phyloP scores from a whole-genome alignment of 1,140 invertebrate genomes.

The Lerema accius region DNA sequence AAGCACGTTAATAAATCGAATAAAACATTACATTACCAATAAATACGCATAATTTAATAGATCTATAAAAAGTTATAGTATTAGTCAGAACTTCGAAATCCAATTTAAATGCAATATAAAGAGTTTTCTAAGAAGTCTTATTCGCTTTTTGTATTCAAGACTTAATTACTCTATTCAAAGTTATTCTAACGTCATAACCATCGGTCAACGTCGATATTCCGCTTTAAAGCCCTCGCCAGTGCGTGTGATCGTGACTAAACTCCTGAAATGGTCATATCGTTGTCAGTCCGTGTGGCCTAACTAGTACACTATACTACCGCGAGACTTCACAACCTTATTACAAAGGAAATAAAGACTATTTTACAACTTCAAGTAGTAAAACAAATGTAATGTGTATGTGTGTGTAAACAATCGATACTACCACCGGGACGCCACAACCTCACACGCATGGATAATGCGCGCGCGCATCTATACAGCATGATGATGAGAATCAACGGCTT shows the following conservation, averaged over 20 bases:
- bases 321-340: slow-evolving; percentile 34
- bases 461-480: slow-evolving; percentile 63
- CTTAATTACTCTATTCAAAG: slow-evolving; percentile 78
- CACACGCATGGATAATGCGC: slow-evolving; percentile 72
- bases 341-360: slow-evolving; percentile 47
- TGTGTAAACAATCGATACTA: slow-evolving; percentile 74
- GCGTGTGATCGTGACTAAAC: slow-evolving; percentile 72
- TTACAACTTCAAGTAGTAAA: slow-evolving; percentile 39
- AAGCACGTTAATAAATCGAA: background rate
- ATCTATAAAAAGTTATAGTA: too few relatives aligned
- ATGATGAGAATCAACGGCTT: slow-evolving; percentile 61
- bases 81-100: too few relatives aligned
- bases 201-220: slow-evolving; percentile 73
- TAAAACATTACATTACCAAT: background rate
- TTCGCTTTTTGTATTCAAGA: slow-evolving; percentile 65
- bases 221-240: slow-evolving; percentile 64
- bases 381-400: slow-evolving; percentile 49
- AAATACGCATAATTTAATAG: background rate
- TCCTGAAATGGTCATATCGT: slow-evolving; percentile 72
- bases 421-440: slow-evolving; percentile 54
- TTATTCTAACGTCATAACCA: slow-evolving; percentile 78
- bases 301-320: too few relatives aligned
- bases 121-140: slow-evolving; percentile 52
- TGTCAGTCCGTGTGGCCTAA: slow-evolving; percentile 63
- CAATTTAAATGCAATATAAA: background rate